Evolutionary conservation across 1,140 invertebrate genomes (phyloP).

Genomic region (Pteromalus puparum): DNA sequence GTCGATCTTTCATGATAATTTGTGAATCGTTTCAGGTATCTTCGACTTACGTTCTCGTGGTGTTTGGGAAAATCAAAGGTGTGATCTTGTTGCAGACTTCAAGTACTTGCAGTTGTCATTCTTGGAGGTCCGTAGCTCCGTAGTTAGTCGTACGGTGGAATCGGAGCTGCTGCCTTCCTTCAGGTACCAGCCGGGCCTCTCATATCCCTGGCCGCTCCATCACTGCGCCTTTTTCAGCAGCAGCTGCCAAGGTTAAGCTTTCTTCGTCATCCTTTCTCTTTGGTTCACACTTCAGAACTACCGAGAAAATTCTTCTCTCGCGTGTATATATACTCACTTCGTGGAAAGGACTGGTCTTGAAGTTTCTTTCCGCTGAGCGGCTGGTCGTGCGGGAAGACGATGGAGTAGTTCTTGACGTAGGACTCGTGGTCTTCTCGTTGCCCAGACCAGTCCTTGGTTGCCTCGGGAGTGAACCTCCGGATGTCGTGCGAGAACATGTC

Average conservation of each 20-base stretch:
- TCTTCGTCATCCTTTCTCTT: neutral
- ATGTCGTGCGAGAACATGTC: constrained; percentile 92
- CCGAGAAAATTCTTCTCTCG: neutral
- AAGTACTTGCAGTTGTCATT: constrained; percentile 82
- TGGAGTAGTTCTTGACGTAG: constrained; percentile 91
- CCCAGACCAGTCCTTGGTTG: constrained; percentile 84
- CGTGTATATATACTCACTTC: constrained; percentile 72
- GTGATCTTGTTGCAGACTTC: constrained; percentile 83
- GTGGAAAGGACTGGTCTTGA: constrained; percentile 82
- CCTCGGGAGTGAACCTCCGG: constrained; percentile 83
- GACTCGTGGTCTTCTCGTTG: constrained; percentile 89
- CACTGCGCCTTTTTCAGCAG: constrained; percentile 84
- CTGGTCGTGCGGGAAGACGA: constrained; percentile 90
- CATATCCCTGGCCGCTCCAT: constrained; percentile 93
- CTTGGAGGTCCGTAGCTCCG: constrained; percentile 83
- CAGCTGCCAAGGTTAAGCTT: constrained; percentile 69
- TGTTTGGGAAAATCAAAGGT: constrained; percentile 88
- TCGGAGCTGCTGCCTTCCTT: constrained; percentile 73
- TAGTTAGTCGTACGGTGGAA: constrained; percentile 88
- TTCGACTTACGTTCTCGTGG: constrained; percentile 81
- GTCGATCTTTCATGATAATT: neutral
- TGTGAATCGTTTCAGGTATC: neutral
- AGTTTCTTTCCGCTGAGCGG: constrained; percentile 87
- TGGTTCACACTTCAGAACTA: no score
- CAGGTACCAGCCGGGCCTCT: constrained; percentile 88